These are phyloP conservation scores for Matsumurasca onukii DNA, from an alignment of 1,140 invertebrate species.

Conservation along the genomic window DNA sequence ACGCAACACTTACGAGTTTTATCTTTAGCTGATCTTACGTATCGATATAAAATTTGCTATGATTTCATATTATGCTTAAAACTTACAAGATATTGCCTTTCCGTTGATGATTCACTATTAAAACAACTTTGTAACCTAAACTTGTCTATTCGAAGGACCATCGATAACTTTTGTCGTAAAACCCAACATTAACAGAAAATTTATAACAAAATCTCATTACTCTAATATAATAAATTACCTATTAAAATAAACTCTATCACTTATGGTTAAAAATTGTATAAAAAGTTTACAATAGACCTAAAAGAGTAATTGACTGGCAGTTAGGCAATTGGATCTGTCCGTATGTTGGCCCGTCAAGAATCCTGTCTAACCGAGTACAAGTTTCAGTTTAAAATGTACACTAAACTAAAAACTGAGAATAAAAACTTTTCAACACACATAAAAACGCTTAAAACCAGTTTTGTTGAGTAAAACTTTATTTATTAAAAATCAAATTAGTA, in stretches of 20 bases:
- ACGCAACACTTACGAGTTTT: too few species aligned
- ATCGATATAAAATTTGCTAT: not conserved
- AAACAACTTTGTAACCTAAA: not conserved
- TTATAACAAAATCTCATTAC: constrained; percentile 13
- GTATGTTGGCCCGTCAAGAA: not conserved
- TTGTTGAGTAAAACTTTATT: too few species aligned
- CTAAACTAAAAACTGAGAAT: too few species aligned
- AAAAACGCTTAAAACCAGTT: too few species aligned
- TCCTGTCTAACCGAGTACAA: too few species aligned
- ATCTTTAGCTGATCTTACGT: too few species aligned
- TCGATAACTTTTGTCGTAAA: not conserved
- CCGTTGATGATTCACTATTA: not conserved
- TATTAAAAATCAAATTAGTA: too few species aligned
- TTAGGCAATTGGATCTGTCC: constrained; percentile 6
- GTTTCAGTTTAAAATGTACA: too few species aligned
- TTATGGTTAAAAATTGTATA: constrained; percentile 24
- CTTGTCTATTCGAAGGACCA: not conserved
- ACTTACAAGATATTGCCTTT: not conserved
- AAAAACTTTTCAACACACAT: too few species aligned
- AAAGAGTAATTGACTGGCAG: constrained; percentile 24
- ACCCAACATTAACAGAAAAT: constrained; percentile 13
- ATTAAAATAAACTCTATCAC: constrained; percentile 26
- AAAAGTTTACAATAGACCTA: constrained; percentile 25
- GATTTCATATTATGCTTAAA: not conserved
- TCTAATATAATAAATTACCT: constrained; percentile 26